Conservation (phyloP, 1,140 invertebrate genomes). For the Lordiphosa mommai region DNA sequence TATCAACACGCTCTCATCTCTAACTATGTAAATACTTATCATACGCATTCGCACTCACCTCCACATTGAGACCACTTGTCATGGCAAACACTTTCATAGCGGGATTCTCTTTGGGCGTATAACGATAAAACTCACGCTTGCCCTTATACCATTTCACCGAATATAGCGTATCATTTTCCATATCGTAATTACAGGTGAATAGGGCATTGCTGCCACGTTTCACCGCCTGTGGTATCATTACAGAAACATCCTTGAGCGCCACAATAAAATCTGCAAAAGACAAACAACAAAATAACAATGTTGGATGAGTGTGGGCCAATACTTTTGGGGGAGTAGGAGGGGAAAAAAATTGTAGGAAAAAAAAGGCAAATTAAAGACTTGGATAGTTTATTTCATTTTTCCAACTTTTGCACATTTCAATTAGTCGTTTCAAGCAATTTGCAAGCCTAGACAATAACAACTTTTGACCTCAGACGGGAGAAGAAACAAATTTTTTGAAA, state of each 20-base stretch:
- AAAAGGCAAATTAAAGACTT: constrained; percentile 1
- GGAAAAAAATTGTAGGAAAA: background rate
- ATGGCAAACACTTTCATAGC: constrained; percentile 84
- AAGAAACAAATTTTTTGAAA: background rate
- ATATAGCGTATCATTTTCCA: constrained; percentile 88
- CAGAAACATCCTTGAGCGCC: constrained; percentile 84
- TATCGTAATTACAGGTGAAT: constrained; percentile 88
- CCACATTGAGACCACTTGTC: constrained; percentile 84
- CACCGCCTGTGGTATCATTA: constrained; percentile 86
- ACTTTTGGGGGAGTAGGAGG: constrained; percentile 21
- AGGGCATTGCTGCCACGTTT: constrained; percentile 85
- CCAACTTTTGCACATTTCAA: constrained; percentile 20
- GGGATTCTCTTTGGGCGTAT: constrained; percentile 84
- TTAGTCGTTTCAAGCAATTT: constrained; percentile 25
- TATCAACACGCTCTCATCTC: background rate
- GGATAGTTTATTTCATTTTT: background rate
- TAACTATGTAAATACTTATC: no score
- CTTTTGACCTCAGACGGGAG: constrained; percentile 14
- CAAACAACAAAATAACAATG: constrained; percentile 21
- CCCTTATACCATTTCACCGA: constrained; percentile 92
- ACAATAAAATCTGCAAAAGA: constrained; percentile 75
- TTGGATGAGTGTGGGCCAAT: constrained; percentile 27
- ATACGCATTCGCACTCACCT: constrained; percentile 82
- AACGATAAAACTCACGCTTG: constrained; percentile 85
- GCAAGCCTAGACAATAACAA: constrained; percentile 9